Conservation (phyloP, 2,113 vertebrate species). For the Aptenodytes forsteri region DNA sequence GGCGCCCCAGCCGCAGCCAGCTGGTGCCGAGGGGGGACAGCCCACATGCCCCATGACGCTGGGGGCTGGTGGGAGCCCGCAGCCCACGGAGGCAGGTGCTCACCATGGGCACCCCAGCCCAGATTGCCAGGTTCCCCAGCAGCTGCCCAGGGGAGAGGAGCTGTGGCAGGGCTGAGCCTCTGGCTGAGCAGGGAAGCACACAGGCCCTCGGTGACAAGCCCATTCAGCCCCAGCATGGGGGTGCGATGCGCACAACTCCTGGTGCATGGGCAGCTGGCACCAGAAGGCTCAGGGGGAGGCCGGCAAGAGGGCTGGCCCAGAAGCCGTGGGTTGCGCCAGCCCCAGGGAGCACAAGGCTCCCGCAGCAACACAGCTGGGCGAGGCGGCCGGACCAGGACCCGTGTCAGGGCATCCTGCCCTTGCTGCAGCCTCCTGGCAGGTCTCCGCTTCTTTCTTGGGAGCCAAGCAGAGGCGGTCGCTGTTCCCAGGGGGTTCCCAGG, state of each 20-base stretch:
- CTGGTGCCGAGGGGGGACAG: neutral
- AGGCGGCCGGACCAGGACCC: neutral
- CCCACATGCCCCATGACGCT: rapidly evolving
- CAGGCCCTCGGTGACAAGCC: neutral
- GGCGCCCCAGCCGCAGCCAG: rapidly evolving
- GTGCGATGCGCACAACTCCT: rapidly evolving
- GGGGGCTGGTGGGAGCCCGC: neutral
- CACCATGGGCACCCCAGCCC: neutral
- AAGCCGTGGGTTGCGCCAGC: rapidly evolving
- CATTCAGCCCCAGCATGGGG: neutral
- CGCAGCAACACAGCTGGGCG: neutral
- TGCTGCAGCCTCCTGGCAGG: neutral
- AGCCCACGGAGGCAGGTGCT: neutral
- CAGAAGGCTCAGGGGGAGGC: neutral
- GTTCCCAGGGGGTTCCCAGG: neutral
- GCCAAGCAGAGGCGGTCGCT: neutral
- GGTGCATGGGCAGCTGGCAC: neutral
- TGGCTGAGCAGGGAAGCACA: neutral
- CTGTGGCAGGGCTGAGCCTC: rapidly evolving
- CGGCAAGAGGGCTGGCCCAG: neutral
- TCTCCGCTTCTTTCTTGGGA: neutral
- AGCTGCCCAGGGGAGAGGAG: neutral
- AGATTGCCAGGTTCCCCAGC: neutral
- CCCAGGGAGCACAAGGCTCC: neutral
- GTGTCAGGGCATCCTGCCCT: neutral